Base-by-base conservation (phyloP, 2,888 invertebrate species). In the Pinctada fucata region DNA sequence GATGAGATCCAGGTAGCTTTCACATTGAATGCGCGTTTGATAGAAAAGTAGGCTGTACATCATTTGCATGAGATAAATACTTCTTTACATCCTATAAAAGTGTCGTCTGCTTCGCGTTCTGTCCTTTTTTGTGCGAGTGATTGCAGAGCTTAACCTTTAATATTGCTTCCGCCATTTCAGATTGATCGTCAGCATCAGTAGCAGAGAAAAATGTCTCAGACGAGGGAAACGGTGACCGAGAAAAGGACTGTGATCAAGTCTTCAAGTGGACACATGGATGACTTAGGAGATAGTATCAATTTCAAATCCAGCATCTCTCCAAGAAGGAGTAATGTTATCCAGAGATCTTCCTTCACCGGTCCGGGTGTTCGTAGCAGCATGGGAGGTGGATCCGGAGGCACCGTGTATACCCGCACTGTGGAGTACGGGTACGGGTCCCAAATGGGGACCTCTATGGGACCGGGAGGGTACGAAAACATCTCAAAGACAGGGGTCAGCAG, bases 401-500 rank as follows among this genome's bases (percentile, higher is more conserved):
- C 86, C 75, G 83, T 83, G 45, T 79, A 87, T 16, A 86, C 84
- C 3, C 86, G 87, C 45, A 88, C 87, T 74, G 88, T 88, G 52
- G 88, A 88, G 13, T 83, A 84, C 65, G 84, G 87, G 5, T 80
- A 84, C 49, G 79, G 77, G 13, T 76, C 82, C 50, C 78, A 73
- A 47, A 72, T 79, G 64, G 81, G 81, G 47, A 65, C 75, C 47
- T 81, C 82, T 2, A 67, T 88, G 50, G 84, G 88, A 2, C 82
- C 85, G 3, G 91, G 90, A 3, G 87, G 89, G 31, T 91, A 85
- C 82, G 76, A 86, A 49, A 89, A 86, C 79, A 81, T 91, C 48
- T 87, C 90, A 16, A 83, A 82, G 70, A 85, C 86, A 48, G 92
- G 91, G 52, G 93, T 93, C 5, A 92, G 88, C 76, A 90, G 90